phyloP scores from a whole-genome alignment of 1,140 invertebrate species.

The Nilaparvata lugens region DNA sequence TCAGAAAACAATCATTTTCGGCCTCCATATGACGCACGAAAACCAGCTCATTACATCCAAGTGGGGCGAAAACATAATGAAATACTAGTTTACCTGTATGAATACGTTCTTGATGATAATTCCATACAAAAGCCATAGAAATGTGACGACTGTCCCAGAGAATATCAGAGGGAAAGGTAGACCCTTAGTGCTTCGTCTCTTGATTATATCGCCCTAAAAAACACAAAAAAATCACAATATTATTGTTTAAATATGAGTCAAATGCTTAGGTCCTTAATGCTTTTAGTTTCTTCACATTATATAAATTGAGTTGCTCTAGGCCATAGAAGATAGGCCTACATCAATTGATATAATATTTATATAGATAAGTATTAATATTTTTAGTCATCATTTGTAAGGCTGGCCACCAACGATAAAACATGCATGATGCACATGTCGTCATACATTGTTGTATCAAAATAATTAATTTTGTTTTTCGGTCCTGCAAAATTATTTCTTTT shows the following conservation, averaged over 20 bases:
- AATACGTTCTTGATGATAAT: conserved; percentile 65
- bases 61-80: neutral
- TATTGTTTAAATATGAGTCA: conserved; percentile 2
- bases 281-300: neutral
- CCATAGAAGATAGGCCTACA: neutral
- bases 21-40: no score
- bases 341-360: neutral
- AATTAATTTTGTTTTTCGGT: no score
- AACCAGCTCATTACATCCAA: no score
- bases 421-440: no score
- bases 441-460: no score
- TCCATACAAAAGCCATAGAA: conserved; percentile 72
- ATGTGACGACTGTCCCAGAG: conserved; percentile 61
- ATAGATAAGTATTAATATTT: no score
- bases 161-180: conserved; percentile 76
- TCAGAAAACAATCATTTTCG: no score
- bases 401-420: no score
- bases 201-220: conserved; percentile 56
- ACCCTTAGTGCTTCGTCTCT: conserved; percentile 61
- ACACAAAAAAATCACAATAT: conserved; percentile 20
- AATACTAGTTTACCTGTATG: conserved; percentile 52
- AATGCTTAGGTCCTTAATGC: conserved; percentile 18
- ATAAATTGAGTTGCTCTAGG: neutral
- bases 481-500: no score
- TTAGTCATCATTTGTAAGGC: no score